Evolutionary conservation across 2,888 invertebrate species (phyloP), one percentile per base, ranked within the genome.

Genomic region (Romanomermis culicivorax): DNA sequence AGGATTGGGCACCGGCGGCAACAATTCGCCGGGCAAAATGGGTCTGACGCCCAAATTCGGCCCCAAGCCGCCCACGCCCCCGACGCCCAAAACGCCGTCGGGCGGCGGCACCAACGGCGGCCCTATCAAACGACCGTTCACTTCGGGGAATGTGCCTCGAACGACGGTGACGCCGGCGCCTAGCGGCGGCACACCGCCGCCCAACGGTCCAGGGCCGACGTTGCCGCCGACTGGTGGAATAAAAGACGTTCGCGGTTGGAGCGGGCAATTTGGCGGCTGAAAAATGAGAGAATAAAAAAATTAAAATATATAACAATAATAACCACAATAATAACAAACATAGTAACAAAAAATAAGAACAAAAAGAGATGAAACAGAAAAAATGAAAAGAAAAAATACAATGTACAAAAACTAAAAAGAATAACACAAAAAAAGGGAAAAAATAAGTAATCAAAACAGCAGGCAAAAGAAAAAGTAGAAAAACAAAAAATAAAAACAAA

Each of bases 231-330:
- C 24, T 11, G 47, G 24, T n/a, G 47, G 47, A 11, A 23, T 45
- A 55, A 59, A 61, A n/a, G 58, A 59, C 17, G 51, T 23, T 27
- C 56, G 52, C 17, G 51, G 51, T 11, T 59, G 53, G 14, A 29
- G 42, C 11, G 61, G 61, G 48, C 62, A 62, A 56, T 60, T 60
- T 1, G 62, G 62, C 1, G 62, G 62, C 62, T 62, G 55, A 51
- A 60, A 57, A 24, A n/a, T n/a, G n/a, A n/a, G n/a, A n/a, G n/a
- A n/a, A n/a, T n/a, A n/a, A n/a, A 23, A 11, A 52, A 20, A 24
- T 2, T n/a, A 20, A 23, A 7, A 4, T 11, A 7, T 4, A 29
- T 26, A 4, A 23, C n/a, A 14, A 4, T 51, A 29, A 11, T 42
- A 26, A 24, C 11, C 14, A 47, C 1, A 2, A 49, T 23, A 29